Conservation (phyloP, 2,888 invertebrate species). For the Odontomyia ornata region DNA sequence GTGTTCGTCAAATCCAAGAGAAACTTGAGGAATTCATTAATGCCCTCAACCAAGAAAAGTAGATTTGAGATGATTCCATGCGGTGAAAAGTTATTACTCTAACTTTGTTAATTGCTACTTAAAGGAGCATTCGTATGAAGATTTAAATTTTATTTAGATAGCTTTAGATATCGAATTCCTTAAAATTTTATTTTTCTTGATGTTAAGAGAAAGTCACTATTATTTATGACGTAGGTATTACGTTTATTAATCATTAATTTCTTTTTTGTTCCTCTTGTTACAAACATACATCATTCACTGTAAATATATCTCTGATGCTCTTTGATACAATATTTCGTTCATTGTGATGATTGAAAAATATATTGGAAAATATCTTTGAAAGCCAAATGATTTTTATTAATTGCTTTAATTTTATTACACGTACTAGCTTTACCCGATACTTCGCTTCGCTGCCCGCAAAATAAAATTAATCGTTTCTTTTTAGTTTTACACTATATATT, state of each 20-base stretch:
- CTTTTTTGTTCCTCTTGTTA: background rate
- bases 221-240: conserved; percentile 34
- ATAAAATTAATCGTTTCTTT: too few species aligned
- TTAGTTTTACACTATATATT: too few species aligned
- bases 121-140: background rate
- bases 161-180: background rate
- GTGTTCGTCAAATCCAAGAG: conserved; percentile 97
- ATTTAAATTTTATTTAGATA: conserved; percentile 24
- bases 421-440: too few species aligned
- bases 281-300: conserved; percentile 22
- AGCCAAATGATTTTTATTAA: too few species aligned
- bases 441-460: too few species aligned
- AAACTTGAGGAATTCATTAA: conserved; percentile 98
- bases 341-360: background rate
- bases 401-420: too few species aligned
- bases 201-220: conserved; percentile 38
- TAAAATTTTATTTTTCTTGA: conserved; percentile 13
- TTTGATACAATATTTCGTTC: conserved; percentile 1
- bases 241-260: conserved; percentile 16
- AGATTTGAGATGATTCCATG: conserved; percentile 57
- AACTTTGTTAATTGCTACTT: background rate
- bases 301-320: conserved; percentile 28
- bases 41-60: conserved; percentile 95
- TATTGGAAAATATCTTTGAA: background rate
- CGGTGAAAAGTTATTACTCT: background rate